Evolutionary conservation across 2,888 invertebrate genomes (phyloP).

Genomic region (Bursaphelenchus okinawaensis): DNA sequence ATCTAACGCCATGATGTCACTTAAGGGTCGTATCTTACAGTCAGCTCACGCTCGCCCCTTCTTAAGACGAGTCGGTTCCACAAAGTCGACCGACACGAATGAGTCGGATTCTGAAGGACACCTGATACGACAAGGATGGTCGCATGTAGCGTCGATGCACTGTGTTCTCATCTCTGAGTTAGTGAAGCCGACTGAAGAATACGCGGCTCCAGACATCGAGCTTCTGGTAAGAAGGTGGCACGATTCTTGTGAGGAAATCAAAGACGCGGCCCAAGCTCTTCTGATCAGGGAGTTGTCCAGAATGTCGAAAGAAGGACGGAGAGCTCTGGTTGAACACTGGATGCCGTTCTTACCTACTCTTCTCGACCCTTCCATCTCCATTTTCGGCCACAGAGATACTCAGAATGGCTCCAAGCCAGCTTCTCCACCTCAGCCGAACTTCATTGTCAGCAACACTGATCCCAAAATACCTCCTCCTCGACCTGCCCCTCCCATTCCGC

Average conservation of each 20-base stretch:
- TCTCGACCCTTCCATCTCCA: constrained; percentile 60
- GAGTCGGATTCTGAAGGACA: constrained; percentile 36
- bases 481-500: constrained; percentile 24
- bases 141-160: constrained; percentile 85
- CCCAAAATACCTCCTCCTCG: constrained; percentile 18
- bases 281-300: constrained; percentile 84
- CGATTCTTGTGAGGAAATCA: constrained; percentile 88
- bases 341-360: constrained; percentile 81
- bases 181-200: constrained; percentile 69
- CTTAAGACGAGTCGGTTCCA: constrained; percentile 27
- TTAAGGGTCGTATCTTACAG: constrained; percentile 91
- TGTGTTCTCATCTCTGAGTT: constrained; percentile 91
- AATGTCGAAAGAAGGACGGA: constrained; percentile 80
- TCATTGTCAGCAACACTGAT: constrained; percentile 27
- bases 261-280: constrained; percentile 92
- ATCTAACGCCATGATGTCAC: constrained; percentile 93
- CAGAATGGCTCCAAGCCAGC: constrained; percentile 18
- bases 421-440: constrained; percentile 5
- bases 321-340: constrained; percentile 88
- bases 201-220: constrained; percentile 92
- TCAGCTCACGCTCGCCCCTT: not conserved
- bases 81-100: constrained; percentile 29
- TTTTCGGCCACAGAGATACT: constrained; percentile 51
- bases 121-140: constrained; percentile 67
- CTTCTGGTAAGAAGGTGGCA: constrained; percentile 94